phyloP scores from a whole-genome alignment of 2,888 invertebrate genomes.

The Hipparchia sbordonii region DNA sequence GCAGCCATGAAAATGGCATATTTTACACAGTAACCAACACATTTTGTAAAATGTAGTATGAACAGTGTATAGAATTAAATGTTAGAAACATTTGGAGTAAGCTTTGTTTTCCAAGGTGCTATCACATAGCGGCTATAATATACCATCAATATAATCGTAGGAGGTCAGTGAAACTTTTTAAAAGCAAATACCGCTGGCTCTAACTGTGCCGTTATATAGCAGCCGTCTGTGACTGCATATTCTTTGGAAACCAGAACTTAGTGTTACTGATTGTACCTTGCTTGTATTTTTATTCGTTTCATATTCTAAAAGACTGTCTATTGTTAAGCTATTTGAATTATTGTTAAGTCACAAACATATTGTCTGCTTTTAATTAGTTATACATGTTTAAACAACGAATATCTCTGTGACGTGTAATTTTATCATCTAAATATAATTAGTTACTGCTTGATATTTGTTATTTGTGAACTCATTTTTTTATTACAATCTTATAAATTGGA shows the following conservation, averaged over 20 bases:
- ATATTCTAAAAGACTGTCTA: slow-evolving; percentile 81
- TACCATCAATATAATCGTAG: not conserved
- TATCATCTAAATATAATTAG: slow-evolving; percentile 30
- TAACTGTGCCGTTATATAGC: not conserved
- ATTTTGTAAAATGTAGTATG: slow-evolving; percentile 19
- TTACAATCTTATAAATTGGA: slow-evolving; percentile 5
- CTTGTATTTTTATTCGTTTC: slow-evolving; percentile 56
- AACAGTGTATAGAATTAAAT: slow-evolving; percentile 30
- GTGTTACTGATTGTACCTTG: slow-evolving; percentile 51
- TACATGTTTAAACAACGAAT: slow-evolving; percentile 75
- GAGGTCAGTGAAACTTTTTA: not conserved
- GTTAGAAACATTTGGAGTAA: slow-evolving; percentile 32
- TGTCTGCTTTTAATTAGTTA: slow-evolving; percentile 68
- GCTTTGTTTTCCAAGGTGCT: not conserved
- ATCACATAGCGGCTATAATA: not conserved
- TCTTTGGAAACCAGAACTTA: slow-evolving; percentile 6
- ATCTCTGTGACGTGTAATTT: slow-evolving; percentile 62
- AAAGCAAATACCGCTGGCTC: not conserved
- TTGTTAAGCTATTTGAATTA: slow-evolving; percentile 77
- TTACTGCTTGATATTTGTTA: slow-evolving; percentile 33
- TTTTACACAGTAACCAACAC: slow-evolving; percentile 20
- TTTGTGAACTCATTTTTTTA: slow-evolving; percentile 23
- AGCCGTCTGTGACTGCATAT: too few relatives aligned
- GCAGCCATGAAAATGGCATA: not conserved
- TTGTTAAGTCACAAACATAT: slow-evolving; percentile 80